Conservation (phyloP, 2,113 vertebrate genomes). For the Seriola quinqueradiata region DNA sequence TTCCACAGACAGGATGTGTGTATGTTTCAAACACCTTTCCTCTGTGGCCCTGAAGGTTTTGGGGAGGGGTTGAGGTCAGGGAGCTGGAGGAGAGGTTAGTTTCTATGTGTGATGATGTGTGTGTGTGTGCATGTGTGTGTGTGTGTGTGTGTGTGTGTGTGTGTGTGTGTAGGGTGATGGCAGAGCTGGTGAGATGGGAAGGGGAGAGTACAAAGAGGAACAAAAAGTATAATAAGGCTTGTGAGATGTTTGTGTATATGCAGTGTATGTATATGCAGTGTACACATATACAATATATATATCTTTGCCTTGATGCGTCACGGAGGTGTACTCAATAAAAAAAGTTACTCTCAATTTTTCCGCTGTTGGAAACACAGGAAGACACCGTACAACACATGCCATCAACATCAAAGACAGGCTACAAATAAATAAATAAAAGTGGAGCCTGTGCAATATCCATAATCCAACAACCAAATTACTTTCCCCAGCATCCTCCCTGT, state of each 20-base stretch:
- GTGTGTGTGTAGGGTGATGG: constrained; percentile 36
- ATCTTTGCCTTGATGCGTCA: constrained; percentile 2
- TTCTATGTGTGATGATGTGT: constrained; percentile 41
- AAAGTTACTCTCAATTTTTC: constrained; percentile 19
- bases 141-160: constrained; percentile 29
- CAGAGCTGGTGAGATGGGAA: constrained; percentile 54
- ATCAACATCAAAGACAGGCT: constrained; percentile 37
- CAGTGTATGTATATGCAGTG: neutral
- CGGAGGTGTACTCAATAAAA: neutral
- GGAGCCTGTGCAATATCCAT: constrained; percentile 49
- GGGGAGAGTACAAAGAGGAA: constrained; percentile 40
- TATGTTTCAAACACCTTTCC: constrained; percentile 81
- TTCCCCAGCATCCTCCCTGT: constrained; percentile 57
- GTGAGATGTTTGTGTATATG: neutral
- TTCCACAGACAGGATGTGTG: constrained; percentile 73
- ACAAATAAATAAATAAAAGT: constrained; percentile 40
- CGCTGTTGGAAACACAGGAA: neutral
- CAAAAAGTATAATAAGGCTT: constrained; percentile 33
- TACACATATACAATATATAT: neutral
- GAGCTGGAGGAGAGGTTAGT: constrained; percentile 53
- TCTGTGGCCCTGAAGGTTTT: constrained; percentile 70
- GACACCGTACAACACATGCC: constrained; percentile 7
- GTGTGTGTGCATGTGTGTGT: neutral
- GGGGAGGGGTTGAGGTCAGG: constrained; percentile 60
- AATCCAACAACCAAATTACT: constrained; percentile 63